Evolutionary conservation across 2,113 vertebrate species (phyloP), one percentile per base, ranked within the genome.

Genomic region (Charadrius vociferus): DNA sequence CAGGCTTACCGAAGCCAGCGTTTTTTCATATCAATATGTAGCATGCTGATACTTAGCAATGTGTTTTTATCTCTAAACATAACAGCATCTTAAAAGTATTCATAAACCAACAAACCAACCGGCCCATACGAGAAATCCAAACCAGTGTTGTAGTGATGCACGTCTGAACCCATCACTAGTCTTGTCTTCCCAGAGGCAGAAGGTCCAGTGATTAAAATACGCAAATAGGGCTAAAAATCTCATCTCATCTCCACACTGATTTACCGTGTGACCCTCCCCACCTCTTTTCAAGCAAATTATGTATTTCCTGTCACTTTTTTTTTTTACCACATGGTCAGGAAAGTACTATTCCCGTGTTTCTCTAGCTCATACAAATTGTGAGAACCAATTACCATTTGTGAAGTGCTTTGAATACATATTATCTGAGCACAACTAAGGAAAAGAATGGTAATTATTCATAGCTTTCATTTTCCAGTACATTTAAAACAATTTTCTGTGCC

Each of bases 381-480:
- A 88, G 66, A 85, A 27, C 36, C 37, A 93, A 94, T 94, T 87
- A 90, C 12, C 0, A 0, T 22, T 88, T 77, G 58, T 59, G 90
- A 94, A 95, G 82, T 61, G 93, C 70, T 91, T 85, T 93, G 66
- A 91, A 72, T 68, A 29, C 41, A 16, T 50, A 80, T 87, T 89
- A 63, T 75, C 68, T 56, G 45, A 85, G 58, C n/a, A 50, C 70
- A 77, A 6, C 74, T 50, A 67, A 91, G 50, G 55, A 52, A 84
- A 50, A 89, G 34, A 82, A 89, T 43, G 58, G 81, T 80, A 91
- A 94, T 93, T 95, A 87, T 72, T 87, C 70, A 24, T 12, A 70
- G 70, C 88, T 95, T 91, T 85, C 81, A 67, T 89, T 91, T 93
- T 77, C 62, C 45, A 43, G 84, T 36, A 85, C 45, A 89, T 87